These are phyloP conservation scores for Ectemnius continuus DNA, from an alignment of 2,888 invertebrate species.

Conservation along the genomic window DNA sequence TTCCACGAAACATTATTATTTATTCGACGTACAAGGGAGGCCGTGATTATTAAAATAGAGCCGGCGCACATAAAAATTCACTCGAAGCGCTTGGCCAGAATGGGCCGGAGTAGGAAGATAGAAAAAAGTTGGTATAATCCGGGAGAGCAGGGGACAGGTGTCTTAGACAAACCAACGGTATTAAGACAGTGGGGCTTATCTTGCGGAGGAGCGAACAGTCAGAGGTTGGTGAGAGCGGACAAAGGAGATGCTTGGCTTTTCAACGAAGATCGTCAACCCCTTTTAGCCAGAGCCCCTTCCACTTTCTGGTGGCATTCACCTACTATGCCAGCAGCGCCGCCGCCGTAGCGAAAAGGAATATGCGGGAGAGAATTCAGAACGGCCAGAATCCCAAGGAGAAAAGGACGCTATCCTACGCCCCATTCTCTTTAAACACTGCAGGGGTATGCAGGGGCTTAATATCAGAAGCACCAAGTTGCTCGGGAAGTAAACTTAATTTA, in stretches of 20 bases:
- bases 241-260: slow-evolving; percentile 33
- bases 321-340: slow-evolving; percentile 9
- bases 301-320: slow-evolving; percentile 48
- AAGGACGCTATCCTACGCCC: slow-evolving; percentile 38
- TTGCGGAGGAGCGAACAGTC: slow-evolving; percentile 13
- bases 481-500: slow-evolving; percentile 30
- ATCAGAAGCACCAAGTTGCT: slow-evolving; percentile 14
- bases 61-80: slow-evolving; percentile 24
- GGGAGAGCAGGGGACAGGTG: slow-evolving; percentile 25
- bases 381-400: slow-evolving; percentile 30
- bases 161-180: slow-evolving; percentile 52
- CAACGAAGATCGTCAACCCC: slow-evolving; percentile 45
- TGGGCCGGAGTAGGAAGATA: slow-evolving; percentile 16
- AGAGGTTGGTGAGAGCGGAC: slow-evolving; percentile 11
- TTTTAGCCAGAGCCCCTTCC: slow-evolving; percentile 46
- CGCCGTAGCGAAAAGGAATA: slow-evolving; percentile 25
- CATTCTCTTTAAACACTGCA: slow-evolving; percentile 32
- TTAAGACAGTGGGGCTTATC: slow-evolving; percentile 53
- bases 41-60: neutral
- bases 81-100: neutral
- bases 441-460: slow-evolving; percentile 22
- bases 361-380: slow-evolving; percentile 45
- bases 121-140: slow-evolving; percentile 53
- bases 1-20: neutral
- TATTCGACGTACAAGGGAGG: neutral